Evolutionary conservation across 1,140 invertebrate species (phyloP).

Genomic region (Zaprionus davidi): DNA sequence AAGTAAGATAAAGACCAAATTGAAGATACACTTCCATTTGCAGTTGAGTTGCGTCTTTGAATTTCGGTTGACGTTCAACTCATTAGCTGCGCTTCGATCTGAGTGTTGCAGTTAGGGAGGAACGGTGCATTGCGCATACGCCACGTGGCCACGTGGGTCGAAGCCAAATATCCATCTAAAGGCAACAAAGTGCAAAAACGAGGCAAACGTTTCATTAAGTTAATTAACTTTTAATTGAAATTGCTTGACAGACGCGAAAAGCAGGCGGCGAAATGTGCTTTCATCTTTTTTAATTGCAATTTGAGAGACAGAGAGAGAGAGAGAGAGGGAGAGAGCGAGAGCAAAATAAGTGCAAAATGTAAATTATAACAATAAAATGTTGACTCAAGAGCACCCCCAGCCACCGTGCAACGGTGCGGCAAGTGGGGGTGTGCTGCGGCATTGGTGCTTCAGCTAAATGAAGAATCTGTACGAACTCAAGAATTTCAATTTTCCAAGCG

Average conservation of each 20-base stretch:
- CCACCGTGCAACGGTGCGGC: not conserved
- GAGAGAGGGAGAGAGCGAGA: not conserved
- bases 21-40: too few species aligned
- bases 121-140: constrained; percentile 16
- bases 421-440: not conserved
- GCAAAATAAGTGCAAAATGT: constrained; percentile 22
- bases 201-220: constrained; percentile 66
- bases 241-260: constrained; percentile 34
- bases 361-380: constrained; percentile 40
- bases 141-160: not conserved
- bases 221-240: constrained; percentile 75
- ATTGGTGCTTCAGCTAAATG: too few species aligned
- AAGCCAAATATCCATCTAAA: constrained; percentile 2
- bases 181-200: constrained; percentile 41
- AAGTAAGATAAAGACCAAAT: too few species aligned
- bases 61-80: not conserved
- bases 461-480: not conserved
- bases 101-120: not conserved
- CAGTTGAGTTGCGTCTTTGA: not conserved
- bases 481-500: constrained; percentile 12
- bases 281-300: constrained; percentile 50
- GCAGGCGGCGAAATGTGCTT: constrained; percentile 31
- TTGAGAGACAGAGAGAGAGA: constrained; percentile 9
- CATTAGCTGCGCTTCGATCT: not conserved
- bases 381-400: constrained; percentile 12